phyloP scores from a whole-genome alignment of 1,140 invertebrate genomes.

The Hermetia illucens region DNA sequence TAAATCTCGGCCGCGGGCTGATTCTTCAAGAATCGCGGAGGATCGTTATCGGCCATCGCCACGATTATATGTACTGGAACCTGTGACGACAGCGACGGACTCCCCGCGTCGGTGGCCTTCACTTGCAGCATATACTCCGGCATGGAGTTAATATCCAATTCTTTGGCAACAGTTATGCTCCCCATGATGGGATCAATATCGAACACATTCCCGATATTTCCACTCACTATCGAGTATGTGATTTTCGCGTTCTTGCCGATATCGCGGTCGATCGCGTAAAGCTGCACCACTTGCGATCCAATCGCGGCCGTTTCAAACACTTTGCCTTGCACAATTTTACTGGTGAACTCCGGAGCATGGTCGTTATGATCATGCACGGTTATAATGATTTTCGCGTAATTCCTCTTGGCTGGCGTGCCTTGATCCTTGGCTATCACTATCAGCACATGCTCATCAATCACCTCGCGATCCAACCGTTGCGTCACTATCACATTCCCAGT shows the following conservation, averaged over 20 bases:
- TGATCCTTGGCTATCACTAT: conserved; percentile 85
- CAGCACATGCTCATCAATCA: conserved; percentile 64
- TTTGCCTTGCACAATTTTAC: conserved; percentile 56
- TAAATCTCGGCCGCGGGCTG: conserved; percentile 63
- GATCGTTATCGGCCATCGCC: conserved; percentile 77
- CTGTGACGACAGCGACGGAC: conserved; percentile 54
- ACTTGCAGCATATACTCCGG: conserved; percentile 71
- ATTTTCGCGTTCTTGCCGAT: conserved; percentile 68
- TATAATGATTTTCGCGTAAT: conserved; percentile 69
- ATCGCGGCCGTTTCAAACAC: conserved; percentile 60
- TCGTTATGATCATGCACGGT: conserved; percentile 81
- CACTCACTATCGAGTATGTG: conserved; percentile 65
- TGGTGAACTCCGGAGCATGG: conserved; percentile 69
- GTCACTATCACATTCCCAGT: conserved; percentile 56
- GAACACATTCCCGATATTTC: conserved; percentile 76
- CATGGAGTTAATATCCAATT: conserved; percentile 52
- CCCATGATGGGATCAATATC: conserved; percentile 62
- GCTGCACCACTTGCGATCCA: conserved; percentile 54
- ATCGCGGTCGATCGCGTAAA: conserved; percentile 65
- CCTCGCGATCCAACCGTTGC: conserved; percentile 63
- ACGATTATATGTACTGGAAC: conserved; percentile 74
- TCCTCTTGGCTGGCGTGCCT: conserved; percentile 69
- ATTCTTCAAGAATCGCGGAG: conserved; percentile 53
- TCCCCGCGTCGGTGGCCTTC: conserved; percentile 67
- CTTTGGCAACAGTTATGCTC: conserved; percentile 55